phyloP scores from a whole-genome alignment of 2,797 vertebrate species.

The Tokudaia tokunoshimensis region DNA sequence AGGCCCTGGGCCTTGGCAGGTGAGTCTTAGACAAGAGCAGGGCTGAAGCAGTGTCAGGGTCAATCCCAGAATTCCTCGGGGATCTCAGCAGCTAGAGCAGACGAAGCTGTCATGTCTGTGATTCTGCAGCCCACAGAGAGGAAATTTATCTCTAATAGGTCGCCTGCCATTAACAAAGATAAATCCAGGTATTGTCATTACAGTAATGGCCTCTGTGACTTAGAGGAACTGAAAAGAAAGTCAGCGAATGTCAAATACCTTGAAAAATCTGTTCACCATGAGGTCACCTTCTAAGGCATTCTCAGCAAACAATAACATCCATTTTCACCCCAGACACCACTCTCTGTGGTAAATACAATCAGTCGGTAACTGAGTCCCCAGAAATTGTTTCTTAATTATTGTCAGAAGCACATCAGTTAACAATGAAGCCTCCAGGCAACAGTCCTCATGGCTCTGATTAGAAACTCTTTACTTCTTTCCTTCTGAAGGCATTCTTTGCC shows the following conservation, averaged over 20 bases:
- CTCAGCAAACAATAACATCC: conserved; percentile 56
- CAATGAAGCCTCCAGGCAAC: conserved; percentile 48
- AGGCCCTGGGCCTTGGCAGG: neutral
- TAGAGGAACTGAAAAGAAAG: conserved; percentile 68
- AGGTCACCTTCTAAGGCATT: conserved; percentile 75
- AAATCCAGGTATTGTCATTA: conserved; percentile 55
- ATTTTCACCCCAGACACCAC: conserved; percentile 59
- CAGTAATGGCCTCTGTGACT: conserved; percentile 69
- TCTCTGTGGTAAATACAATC: conserved; percentile 73
- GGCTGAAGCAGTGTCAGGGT: neutral
- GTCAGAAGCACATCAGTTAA: conserved; percentile 72
- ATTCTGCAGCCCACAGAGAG: neutral
- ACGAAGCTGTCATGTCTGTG: neutral
- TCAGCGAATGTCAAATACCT: conserved; percentile 61
- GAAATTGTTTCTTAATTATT: conserved; percentile 79
- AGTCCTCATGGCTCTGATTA: conserved; percentile 66
- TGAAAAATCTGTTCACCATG: conserved; percentile 67
- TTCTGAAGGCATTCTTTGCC: conserved; percentile 43
- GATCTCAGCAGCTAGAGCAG: neutral
- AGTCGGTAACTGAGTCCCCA: conserved; percentile 63
- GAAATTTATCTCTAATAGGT: conserved; percentile 38
- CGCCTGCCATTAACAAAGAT: conserved; percentile 59
- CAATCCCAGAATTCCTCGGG: neutral
- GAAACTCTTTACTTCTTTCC: conserved; percentile 71
- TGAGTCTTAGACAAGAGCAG: neutral